Evolutionary conservation across 1,140 invertebrate species (phyloP).

Genomic region (Homarus americanus): DNA sequence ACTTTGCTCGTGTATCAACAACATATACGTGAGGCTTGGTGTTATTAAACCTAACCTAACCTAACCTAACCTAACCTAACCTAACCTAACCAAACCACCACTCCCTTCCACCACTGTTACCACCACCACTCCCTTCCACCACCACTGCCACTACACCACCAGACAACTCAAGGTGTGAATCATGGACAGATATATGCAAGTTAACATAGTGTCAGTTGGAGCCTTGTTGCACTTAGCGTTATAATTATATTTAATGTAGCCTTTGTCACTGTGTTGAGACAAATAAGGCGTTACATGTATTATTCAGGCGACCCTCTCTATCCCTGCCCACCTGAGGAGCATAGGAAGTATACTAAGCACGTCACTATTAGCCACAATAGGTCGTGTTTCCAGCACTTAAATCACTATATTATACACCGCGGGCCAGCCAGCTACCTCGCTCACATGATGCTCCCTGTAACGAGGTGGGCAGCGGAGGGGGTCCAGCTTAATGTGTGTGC

Average conservation of each 20-base stretch:
- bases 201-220: conserved; percentile 43
- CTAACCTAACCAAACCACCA: too few species aligned
- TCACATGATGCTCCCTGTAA: conserved; percentile 38
- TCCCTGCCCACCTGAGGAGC: conserved; percentile 16
- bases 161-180: conserved; percentile 17
- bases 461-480: conserved; percentile 3
- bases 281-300: conserved; percentile 37
- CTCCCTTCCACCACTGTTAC: too few species aligned
- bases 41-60: too few species aligned
- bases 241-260: conserved; percentile 45
- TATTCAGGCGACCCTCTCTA: conserved; percentile 24
- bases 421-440: not conserved
- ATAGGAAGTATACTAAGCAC: conserved; percentile 41
- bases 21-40: too few species aligned
- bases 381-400: conserved; percentile 41
- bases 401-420: conserved; percentile 42
- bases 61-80: too few species aligned
- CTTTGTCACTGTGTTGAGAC: conserved; percentile 35
- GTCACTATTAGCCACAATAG: conserved; percentile 31
- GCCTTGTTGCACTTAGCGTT: conserved; percentile 40
- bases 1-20: too few species aligned
- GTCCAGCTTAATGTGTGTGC: not conserved
- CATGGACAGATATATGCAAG: conserved; percentile 37
- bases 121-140: too few species aligned
- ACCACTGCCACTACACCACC: too few species aligned